Conservation (phyloP, 2,113 vertebrate species). For the Amphilophus citrinellus region DNA sequence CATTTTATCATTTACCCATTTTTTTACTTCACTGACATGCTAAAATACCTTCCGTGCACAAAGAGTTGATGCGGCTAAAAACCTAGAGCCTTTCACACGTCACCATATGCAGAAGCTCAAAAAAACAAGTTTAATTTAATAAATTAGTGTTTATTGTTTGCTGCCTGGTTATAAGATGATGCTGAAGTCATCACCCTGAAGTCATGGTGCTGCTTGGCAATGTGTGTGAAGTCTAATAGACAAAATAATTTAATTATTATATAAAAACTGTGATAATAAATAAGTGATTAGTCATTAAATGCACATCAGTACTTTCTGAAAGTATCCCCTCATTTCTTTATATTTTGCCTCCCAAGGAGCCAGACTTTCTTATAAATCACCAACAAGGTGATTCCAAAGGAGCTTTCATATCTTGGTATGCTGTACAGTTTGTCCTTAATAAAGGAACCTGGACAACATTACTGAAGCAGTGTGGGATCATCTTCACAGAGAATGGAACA, state of each 20-base stretch:
- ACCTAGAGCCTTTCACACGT: background rate
- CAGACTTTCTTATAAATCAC: no score
- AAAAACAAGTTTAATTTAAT: background rate
- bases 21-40: background rate
- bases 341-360: background rate
- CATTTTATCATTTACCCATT: background rate
- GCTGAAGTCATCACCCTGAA: background rate
- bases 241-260: background rate
- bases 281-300: background rate
- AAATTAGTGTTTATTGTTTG: background rate
- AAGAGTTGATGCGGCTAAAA: background rate
- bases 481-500: no score
- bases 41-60: background rate
- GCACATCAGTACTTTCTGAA: background rate
- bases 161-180: background rate
- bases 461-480: no score
- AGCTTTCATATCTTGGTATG: no score
- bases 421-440: no score
- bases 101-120: background rate
- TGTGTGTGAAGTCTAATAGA: background rate
- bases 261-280: background rate
- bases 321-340: background rate
- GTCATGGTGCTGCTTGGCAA: background rate
- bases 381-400: no score
- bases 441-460: no score